phyloP scores from a whole-genome alignment of 2,113 vertebrate species.

The Pseudorectes ferrugineus region DNA sequence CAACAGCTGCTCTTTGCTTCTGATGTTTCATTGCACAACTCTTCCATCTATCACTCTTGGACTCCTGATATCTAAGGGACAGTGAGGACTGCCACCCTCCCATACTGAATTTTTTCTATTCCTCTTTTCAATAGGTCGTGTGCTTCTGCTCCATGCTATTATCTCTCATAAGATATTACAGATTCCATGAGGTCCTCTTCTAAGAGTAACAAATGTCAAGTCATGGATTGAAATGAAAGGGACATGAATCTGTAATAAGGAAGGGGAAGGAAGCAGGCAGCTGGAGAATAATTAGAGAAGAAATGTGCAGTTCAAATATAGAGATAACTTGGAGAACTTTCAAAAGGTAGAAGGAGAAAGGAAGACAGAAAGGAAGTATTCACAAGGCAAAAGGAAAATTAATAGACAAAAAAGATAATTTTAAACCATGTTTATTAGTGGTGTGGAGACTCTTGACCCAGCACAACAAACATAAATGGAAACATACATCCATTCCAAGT shows the following conservation, averaged over 20 bases:
- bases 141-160: not conserved
- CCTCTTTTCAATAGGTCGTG: not conserved
- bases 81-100: not conserved
- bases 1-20: not conserved
- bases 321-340: not conserved
- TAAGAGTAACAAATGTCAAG: not conserved
- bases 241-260: not conserved
- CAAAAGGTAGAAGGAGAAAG: not conserved
- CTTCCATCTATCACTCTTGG: not conserved
- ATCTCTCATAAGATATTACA: not conserved
- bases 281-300: not conserved
- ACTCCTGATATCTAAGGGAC: not conserved
- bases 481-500: not conserved
- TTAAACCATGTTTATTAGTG: not conserved
- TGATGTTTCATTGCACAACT: not conserved
- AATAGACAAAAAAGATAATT: not conserved
- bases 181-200: not conserved
- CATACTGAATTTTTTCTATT: not conserved
- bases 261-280: not conserved
- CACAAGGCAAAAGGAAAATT: not conserved
- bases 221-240: not conserved
- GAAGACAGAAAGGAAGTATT: not conserved
- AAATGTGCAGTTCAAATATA: not conserved
- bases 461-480: not conserved
- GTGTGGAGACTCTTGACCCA: not conserved